Evolutionary conservation across 2,113 vertebrate species (phyloP), one percentile per base, ranked within the genome.

Genomic region (Entomyzon cyanotis): DNA sequence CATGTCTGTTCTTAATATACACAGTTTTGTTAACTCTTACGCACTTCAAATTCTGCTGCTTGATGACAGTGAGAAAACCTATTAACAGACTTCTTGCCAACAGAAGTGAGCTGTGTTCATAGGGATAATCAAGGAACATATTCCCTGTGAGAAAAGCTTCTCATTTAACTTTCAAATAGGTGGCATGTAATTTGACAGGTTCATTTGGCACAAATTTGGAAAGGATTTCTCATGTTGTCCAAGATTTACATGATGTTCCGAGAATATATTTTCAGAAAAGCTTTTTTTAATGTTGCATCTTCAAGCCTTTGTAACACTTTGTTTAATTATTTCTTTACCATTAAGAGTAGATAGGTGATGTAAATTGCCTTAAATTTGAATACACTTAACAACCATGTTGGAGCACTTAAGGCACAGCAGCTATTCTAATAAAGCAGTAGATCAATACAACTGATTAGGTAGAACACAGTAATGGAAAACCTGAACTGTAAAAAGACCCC

Each of bases 91-190:
- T 70, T 63, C 28, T 77, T 55, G n/a, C 42, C 87, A 85, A 41
- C n/a, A 86, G 55, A 73, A 96, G 37, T 1, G 18, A 90, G 20
- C n/a, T 73, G 14, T 39, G 55, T 86, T 88, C 35, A 13, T 25
- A 63, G 14, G 35, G 49, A 50, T 75, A 75, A 84, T 89, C 84
- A 84, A 64, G 52, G 56, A 92, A 23, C 30, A 33, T 52, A 84
- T 47, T 77, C 42, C 39, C 42, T 42, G 13, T 49, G 81, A 62
- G 73, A 87, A 91, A 64, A 82, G 2, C 7, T 60, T 74, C 76
- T 89, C 58, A 87, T 94, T 95, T 96, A 89, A 94, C 80, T 91
- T 96, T 91, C 62, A 94, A 25, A 87, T 89, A 76, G 47, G 46
- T 74, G 21, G 2, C 20, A 76, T 27, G 25, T 65, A n/a, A 49